Base-by-base conservation (phyloP, 1,140 invertebrate species). In the Drosophila serrata region DNA sequence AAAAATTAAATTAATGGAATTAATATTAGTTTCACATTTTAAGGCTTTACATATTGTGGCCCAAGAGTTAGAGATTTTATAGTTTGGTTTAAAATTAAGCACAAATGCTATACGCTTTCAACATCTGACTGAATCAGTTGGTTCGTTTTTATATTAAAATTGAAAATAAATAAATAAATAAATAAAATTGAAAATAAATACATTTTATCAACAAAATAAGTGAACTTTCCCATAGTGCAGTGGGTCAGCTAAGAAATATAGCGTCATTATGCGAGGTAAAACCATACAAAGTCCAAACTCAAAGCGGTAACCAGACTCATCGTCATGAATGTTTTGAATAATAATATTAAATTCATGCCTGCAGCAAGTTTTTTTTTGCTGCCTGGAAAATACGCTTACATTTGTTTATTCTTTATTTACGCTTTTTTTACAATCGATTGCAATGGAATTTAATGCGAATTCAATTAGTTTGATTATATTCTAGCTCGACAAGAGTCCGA, bases 381-480 rank as follows among this genome's bases (percentile, higher is more conserved):
- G 33, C 17, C 22, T 17, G 17, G 31, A 8, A 53, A 15, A n/a
- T 24, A 62, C 56, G 22, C 17, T 45, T 12, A 12, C 29, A 24
- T 31, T 45, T 37, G 22, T 43, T 33, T 29, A 67, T 70, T 22
- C 45, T 43, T 70, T 56, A 68, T 56, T 70, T 17, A 68, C 13
- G 17, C 7, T 29, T 51, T 63, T 63, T 63, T 68, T 48, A 22
- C 35, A 40, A 7, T 3, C n/a, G 24, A 39, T 7, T 15, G 27
- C 39, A 42, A 24, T 19, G 29, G 12, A 53, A 76, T 62, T 80
- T 75, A 57, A 68, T 80, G 77, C 37, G 58, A 68, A 80, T 75
- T 61, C 48, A 62, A 68, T 80, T 80, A 68, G 57, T 58, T 58
- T 40, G 43, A 80, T 80, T 80, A 67, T 68, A 68, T 75, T 61